Evolutionary conservation across 2,888 invertebrate species (phyloP).

Genomic region (Cantharis rustica): DNA sequence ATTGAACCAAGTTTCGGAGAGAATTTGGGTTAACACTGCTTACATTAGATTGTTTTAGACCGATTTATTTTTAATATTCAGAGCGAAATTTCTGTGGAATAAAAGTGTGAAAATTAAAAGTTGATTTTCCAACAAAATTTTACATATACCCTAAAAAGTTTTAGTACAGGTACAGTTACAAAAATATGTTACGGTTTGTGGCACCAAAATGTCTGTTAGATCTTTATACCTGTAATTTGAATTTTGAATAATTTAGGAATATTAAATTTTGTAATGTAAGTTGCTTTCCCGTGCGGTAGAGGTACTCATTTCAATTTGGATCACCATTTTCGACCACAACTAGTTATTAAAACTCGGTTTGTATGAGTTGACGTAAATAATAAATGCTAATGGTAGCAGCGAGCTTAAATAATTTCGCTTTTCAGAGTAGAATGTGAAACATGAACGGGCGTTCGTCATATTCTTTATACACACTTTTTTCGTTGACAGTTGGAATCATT

Average conservation of each 20-base stretch:
- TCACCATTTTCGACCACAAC: neutral
- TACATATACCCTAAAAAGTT: neutral
- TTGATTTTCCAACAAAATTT: neutral
- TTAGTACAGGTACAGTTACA: neutral
- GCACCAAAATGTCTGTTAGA: neutral
- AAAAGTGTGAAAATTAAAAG: neutral
- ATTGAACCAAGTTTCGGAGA: neutral
- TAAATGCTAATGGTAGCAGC: neutral
- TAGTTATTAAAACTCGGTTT: neutral
- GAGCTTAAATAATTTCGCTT: neutral
- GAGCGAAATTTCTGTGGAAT: neutral
- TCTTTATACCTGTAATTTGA: neutral
- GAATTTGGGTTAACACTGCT: neutral
- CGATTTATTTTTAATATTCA: neutral
- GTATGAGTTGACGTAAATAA: neutral
- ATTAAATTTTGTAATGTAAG: neutral
- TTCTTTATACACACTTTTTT: neutral
- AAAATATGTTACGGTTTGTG: neutral
- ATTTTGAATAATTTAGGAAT: neutral
- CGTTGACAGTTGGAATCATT: neutral
- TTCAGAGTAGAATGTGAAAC: neutral
- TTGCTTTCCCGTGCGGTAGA: neutral
- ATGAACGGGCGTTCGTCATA: neutral
- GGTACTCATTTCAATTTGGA: neutral
- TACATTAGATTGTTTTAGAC: neutral